Conservation (phyloP, 2,888 invertebrate genomes). For the Chironomus tentans region DNA sequence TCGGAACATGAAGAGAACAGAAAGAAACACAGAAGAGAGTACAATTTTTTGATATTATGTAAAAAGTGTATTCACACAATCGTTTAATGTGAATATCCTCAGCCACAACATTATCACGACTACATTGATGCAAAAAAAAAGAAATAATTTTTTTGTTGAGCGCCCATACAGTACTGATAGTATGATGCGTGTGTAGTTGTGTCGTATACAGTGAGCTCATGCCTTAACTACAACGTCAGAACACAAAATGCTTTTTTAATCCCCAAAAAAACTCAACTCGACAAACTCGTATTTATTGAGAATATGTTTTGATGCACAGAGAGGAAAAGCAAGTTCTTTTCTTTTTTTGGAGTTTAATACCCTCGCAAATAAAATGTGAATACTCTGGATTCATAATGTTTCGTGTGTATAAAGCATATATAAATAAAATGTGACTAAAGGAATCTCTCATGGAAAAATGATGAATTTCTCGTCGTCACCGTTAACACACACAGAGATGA, state of each 20-base stretch:
- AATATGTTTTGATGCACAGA: not conserved
- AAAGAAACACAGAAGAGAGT: no score
- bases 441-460: slow-evolving; percentile 16
- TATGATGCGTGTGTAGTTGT: not conserved
- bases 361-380: slow-evolving; percentile 14
- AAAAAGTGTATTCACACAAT: not conserved
- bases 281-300: no score
- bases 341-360: slow-evolving; percentile 16
- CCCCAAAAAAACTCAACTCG: no score
- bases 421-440: not conserved
- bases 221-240: not conserved
- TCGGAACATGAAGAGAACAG: no score
- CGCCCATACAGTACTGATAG: not conserved
- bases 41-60: no score
- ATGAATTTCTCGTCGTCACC: slow-evolving; percentile 17
- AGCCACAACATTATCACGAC: not conserved
- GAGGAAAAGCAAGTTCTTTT: not conserved
- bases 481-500: not conserved
- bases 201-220: no score
- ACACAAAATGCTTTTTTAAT: no score
- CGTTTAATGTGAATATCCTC: slow-evolving; percentile 19
- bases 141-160: not conserved
- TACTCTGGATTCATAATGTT: not conserved
- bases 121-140: not conserved
- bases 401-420: no score